Percentiles rank a stretch among this genome's conserved stretches.
phyloP scores from a whole-genome alignment of 2,113 vertebrate species.

The Plestiodon gilberti region DNA sequence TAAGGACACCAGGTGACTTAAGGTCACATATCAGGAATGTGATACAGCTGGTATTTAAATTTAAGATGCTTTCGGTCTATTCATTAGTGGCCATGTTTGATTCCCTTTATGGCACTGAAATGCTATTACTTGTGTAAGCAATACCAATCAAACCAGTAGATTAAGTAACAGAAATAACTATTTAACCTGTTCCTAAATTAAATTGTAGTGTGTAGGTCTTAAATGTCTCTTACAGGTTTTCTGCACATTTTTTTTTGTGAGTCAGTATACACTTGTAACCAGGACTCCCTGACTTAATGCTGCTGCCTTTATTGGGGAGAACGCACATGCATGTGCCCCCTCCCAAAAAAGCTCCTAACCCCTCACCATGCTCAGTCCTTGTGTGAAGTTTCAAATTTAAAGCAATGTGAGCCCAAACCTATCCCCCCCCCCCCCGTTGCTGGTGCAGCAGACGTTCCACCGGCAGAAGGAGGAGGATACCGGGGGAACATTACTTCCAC shows the following conservation, averaged over 20 bases:
- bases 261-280: background rate
- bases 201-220: background rate
- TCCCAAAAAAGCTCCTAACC: too few relatives aligned
- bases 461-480: too few relatives aligned
- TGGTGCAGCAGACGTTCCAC: too few relatives aligned
- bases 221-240: background rate
- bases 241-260: background rate
- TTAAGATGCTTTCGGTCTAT: background rate
- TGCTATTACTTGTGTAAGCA: background rate
- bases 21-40: constrained; percentile 39
- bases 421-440: too few relatives aligned
- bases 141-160: rapidly evolving
- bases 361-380: too few relatives aligned
- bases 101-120: background rate
- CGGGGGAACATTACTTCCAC: too few relatives aligned
- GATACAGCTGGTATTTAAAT: constrained; percentile 40
- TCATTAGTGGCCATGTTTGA: background rate
- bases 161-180: background rate
- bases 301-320: too few relatives aligned
- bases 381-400: too few relatives aligned
- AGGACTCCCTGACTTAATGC: background rate
- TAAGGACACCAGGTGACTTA: constrained; percentile 39
- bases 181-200: rapidly evolving
- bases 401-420: too few relatives aligned
- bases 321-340: too few relatives aligned